phyloP scores from a whole-genome alignment of 2,113 vertebrate genomes.

The Lamprotornis superbus region DNA sequence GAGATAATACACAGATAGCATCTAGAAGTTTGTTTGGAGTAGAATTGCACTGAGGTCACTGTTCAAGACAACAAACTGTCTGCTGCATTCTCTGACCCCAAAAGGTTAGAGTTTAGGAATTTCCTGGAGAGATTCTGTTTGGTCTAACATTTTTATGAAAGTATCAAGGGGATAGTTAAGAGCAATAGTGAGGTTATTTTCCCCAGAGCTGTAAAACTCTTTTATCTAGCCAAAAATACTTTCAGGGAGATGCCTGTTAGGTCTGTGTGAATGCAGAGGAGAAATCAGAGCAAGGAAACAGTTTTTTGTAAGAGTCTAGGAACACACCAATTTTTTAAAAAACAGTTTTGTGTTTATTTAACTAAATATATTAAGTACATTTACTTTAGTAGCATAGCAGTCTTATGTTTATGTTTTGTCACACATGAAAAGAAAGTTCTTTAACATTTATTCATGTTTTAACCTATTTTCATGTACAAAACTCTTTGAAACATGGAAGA shows the following conservation, averaged over 20 bases:
- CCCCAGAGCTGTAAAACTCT: constrained; percentile 60
- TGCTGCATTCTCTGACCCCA: constrained; percentile 72
- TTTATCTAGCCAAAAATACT: constrained; percentile 66
- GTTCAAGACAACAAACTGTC: constrained; percentile 72
- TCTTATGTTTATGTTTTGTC: background rate
- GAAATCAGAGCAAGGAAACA: background rate
- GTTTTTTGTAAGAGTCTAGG: background rate
- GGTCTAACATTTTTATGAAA: constrained; percentile 73
- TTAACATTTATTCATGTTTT: background rate
- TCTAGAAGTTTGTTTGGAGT: constrained; percentile 78
- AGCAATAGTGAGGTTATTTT: constrained; percentile 52
- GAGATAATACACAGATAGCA: constrained; percentile 72
- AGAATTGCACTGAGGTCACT: constrained; percentile 72
- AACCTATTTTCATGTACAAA: background rate
- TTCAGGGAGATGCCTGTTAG: constrained; percentile 8
- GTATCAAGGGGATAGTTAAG: constrained; percentile 68
- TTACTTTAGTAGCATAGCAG: background rate
- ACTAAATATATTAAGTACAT: background rate
- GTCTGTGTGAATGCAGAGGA: background rate
- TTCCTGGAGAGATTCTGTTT: constrained; percentile 76
- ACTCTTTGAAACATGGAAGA: background rate
- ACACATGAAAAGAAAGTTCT: background rate
- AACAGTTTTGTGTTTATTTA: background rate
- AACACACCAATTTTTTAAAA: background rate
- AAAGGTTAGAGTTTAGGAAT: constrained; percentile 80